Conservation (phyloP, 2,888 invertebrate species). For the Ennomos fuscantarius region DNA sequence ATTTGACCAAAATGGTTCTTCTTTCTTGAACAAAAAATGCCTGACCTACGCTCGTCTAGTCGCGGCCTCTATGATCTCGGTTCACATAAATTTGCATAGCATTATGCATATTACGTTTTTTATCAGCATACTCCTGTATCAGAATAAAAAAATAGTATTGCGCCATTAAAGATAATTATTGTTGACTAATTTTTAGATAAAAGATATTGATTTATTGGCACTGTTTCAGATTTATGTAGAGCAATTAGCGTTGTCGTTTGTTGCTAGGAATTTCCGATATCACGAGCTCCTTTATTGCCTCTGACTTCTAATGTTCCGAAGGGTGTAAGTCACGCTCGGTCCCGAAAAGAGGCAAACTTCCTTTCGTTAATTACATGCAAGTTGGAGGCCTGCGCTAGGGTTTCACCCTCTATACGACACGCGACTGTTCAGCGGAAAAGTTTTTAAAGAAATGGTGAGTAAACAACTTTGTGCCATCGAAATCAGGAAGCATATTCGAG, state of each 20-base stretch:
- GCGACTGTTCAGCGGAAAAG: slow-evolving; percentile 65
- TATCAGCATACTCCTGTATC: slow-evolving; percentile 14
- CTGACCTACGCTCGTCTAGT: slow-evolving; percentile 36
- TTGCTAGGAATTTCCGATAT: slow-evolving; percentile 55
- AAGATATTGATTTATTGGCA: slow-evolving; percentile 27
- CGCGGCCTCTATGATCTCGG: slow-evolving; percentile 43
- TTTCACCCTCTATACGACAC: slow-evolving; percentile 64
- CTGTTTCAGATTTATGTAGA: slow-evolving; percentile 34
- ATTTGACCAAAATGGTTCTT: slow-evolving; percentile 42
- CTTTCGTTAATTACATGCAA: slow-evolving; percentile 77
- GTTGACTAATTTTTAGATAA: slow-evolving; percentile 19
- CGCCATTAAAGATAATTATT: slow-evolving; percentile 23
- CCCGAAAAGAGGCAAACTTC: slow-evolving; percentile 75
- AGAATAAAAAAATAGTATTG: slow-evolving; percentile 13
- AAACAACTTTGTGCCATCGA: slow-evolving; percentile 5
- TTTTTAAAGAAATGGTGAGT: slow-evolving; percentile 19
- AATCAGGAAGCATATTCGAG: slow-evolving; percentile 36
- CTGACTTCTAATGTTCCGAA: slow-evolving; percentile 63
- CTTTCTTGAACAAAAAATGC: slow-evolving; percentile 40
- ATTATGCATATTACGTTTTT: slow-evolving; percentile 43
- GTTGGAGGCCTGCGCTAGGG: slow-evolving; percentile 60
- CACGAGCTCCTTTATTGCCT: slow-evolving; percentile 69
- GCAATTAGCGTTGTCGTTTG: slow-evolving; percentile 50
- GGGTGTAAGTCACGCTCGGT: slow-evolving; percentile 71
- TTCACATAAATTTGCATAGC: slow-evolving; percentile 48